Evolutionary conservation across 2,797 vertebrate species (phyloP).

Genomic region (Pelodytes ibericus): DNA sequence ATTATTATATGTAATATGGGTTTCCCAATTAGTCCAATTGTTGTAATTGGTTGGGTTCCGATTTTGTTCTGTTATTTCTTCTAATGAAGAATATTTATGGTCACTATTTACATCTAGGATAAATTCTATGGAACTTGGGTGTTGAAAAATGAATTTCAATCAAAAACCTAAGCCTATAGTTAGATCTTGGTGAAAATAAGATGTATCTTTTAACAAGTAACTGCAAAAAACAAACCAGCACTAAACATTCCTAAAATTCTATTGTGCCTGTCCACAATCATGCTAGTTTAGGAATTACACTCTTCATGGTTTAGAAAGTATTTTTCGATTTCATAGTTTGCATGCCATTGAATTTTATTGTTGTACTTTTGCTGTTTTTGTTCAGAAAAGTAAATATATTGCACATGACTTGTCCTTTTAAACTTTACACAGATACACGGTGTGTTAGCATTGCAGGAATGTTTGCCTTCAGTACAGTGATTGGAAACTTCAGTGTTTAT

Average conservation of each 20-base stretch:
- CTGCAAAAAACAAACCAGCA: not conserved
- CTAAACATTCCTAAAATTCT: not conserved
- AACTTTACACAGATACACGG: slow-evolving; percentile 36
- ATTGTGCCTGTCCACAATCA: not conserved
- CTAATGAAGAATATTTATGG: too few species aligned
- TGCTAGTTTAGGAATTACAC: not conserved
- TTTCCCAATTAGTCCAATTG: too few species aligned
- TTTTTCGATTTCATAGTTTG: not conserved
- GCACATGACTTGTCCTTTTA: slow-evolving; percentile 27
- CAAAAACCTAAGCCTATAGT: too few species aligned
- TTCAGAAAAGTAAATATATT: slow-evolving; percentile 36
- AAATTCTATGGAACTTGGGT: too few species aligned
- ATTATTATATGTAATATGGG: too few species aligned
- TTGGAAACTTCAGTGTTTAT: slow-evolving; percentile 10
- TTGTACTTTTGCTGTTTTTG: slow-evolving; percentile 21
- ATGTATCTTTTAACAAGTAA: too few species aligned
- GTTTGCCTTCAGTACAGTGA: slow-evolving; percentile 26
- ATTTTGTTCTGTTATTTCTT: too few species aligned
- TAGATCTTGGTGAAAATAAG: too few species aligned
- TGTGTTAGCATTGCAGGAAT: slow-evolving; percentile 27
- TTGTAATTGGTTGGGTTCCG: too few species aligned
- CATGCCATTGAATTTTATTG: slow-evolving; percentile 2
- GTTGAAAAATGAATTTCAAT: too few species aligned
- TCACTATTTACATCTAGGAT: too few species aligned
- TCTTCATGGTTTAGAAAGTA: not conserved